Conservation (phyloP, 2,113 vertebrate genomes). For the Cricetomys ansorgei region DNA sequence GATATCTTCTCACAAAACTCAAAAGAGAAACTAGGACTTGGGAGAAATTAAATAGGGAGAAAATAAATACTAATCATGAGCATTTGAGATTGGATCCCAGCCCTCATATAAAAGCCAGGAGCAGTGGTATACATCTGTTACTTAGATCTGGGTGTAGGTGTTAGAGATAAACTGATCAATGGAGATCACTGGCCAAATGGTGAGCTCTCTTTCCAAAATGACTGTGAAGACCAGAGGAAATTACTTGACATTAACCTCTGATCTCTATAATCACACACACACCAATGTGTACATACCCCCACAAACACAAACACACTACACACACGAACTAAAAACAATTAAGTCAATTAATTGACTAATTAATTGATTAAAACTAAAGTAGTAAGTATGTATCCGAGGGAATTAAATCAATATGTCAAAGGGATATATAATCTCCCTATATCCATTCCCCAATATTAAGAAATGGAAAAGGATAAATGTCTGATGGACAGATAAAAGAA, state of each 20-base stretch:
- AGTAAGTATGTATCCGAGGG: background rate
- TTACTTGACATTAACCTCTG: background rate
- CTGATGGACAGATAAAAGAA: background rate
- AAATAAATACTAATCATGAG: background rate
- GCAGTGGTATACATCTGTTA: background rate
- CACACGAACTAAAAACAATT: background rate
- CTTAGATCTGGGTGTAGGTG: background rate
- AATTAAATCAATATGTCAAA: background rate
- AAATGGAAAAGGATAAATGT: background rate
- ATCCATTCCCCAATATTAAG: background rate
- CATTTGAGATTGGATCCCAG: background rate
- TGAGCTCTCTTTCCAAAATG: background rate
- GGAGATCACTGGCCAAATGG: background rate
- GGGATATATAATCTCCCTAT: fast-evolving
- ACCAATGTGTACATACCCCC: background rate
- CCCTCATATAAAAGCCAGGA: background rate
- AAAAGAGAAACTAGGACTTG: background rate
- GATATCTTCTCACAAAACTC: background rate
- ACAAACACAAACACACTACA: background rate
- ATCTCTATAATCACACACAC: background rate
- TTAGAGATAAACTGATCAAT: background rate
- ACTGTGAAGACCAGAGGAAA: background rate
- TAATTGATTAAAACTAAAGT: background rate
- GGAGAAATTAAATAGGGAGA: too few species aligned
- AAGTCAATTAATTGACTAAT: background rate